phyloP scores from a whole-genome alignment of 1,140 invertebrate species.

The Leptinotarsa texana region DNA sequence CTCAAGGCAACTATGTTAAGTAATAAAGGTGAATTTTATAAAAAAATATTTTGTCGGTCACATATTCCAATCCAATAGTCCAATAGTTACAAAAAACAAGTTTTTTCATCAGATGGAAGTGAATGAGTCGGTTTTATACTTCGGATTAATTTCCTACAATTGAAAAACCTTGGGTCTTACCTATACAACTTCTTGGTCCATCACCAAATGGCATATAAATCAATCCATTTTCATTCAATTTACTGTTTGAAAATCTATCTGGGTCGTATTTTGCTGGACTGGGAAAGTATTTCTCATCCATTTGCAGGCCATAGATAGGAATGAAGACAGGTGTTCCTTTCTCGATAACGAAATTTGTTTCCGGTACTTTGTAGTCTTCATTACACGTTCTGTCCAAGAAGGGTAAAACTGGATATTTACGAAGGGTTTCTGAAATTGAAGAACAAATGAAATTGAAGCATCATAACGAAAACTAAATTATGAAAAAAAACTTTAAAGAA shows the following conservation, averaged over 20 bases:
- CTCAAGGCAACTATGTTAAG: too few species aligned
- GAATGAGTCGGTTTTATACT: not conserved
- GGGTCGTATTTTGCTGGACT: constrained; percentile 58
- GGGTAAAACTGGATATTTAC: constrained; percentile 58
- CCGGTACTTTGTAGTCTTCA: constrained; percentile 56
- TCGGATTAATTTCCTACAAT: not conserved
- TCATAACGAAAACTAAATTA: too few species aligned
- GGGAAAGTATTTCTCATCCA: constrained; percentile 53
- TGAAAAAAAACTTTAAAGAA: too few species aligned
- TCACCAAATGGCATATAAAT: constrained; percentile 38
- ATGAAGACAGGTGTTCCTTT: constrained; percentile 55
- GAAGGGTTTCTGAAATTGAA: constrained; percentile 56
- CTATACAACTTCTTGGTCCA: constrained; percentile 37
- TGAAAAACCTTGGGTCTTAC: constrained; percentile 20
- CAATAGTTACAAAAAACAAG: not conserved
- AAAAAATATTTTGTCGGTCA: too few species aligned
- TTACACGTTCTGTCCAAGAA: constrained; percentile 56
- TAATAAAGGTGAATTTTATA: too few species aligned
- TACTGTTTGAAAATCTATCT: constrained; percentile 55
- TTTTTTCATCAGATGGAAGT: not conserved
- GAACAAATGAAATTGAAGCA: too few species aligned
- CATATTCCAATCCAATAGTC: too few species aligned
- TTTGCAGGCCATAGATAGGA: constrained; percentile 53
- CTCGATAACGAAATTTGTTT: constrained; percentile 54
- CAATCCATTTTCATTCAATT: constrained; percentile 32